Evolutionary conservation across 2,113 vertebrate genomes (phyloP), one percentile per base, ranked within the genome.

Genomic region (Macroglossus sobrinus): DNA sequence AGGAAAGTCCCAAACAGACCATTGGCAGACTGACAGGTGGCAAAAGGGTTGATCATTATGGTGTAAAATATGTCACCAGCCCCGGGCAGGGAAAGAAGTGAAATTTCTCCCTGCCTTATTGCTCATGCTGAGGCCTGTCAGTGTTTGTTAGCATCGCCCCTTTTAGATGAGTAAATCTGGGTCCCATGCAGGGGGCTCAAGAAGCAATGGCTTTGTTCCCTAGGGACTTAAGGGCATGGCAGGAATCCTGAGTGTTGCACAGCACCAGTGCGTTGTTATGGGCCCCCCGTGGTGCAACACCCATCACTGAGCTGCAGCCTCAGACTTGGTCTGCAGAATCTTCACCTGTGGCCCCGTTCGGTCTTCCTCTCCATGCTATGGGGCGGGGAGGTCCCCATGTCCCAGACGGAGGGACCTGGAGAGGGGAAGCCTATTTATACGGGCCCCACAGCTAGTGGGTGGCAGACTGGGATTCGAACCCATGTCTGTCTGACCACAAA

Each of bases 241-340:
- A 3, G 93, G 64, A 35, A 28, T 66, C 38, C 47, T 0, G 68
- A 30, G 78, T 1, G 1, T 33, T 30, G 64, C 43, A 4, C 22
- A 3, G 9, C 43, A 33, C 43, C 1, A 0, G 35, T 0, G 3
- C 8, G 0, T 35, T 0, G 0, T 3, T 40, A 5, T 0, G 28
- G n/a, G n/a, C 40, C 50, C 30, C 28, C 4, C 5, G 0, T 16
- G 74, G 50, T 40, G 13, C 15, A 5, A 30, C 1, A 4, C 43
- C 33, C 33, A 2, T 19, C 4, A 24, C 92, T 24, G 26, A 59
- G 79, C 28, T 1, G 1, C 4, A 24, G 61, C 33, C 10, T 14
- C 12, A 24, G 57, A 7, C 43, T n/a, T 0, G 4, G 45, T 12
- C 26, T 28, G 43, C 7, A n/a, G 68, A 19, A 26, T 63, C 28